Conservation (phyloP, 1,140 invertebrate genomes). For the Drosophila insularis region DNA sequence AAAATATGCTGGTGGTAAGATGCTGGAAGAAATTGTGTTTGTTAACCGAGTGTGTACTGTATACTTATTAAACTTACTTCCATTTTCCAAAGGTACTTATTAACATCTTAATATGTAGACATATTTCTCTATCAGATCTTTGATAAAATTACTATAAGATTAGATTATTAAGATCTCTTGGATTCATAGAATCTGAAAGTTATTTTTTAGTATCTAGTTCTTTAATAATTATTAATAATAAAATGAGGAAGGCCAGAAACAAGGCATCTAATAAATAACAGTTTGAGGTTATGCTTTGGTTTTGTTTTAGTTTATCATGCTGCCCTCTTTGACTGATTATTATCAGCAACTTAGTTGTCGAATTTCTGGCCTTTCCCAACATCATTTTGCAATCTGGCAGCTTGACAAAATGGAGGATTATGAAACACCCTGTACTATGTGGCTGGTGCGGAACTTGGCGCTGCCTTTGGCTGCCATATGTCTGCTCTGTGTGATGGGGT, state of each 20-base stretch:
- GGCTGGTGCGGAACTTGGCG: conserved; percentile 45
- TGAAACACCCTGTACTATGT: conserved; percentile 48
- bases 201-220: not conserved
- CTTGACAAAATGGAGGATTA: conserved; percentile 52
- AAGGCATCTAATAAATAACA: not conserved
- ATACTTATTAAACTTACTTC: no score
- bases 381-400: conserved; percentile 70
- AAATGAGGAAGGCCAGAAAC: not conserved
- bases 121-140: no score
- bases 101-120: no score
- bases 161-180: no score
- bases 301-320: conserved; percentile 3
- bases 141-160: no score
- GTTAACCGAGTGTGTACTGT: no score
- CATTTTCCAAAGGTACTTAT: no score
- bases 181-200: not conserved
- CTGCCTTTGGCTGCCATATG: conserved; percentile 53
- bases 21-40: no score
- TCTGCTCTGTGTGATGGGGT: conserved; percentile 29
- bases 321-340: not conserved
- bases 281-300: not conserved
- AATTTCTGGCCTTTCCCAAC: conserved; percentile 70
- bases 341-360: conserved; percentile 14
- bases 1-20: no score
- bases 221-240: not conserved